Evolutionary conservation across 1,140 invertebrate genomes (phyloP).

Genomic region (Drosophila gunungcola): DNA sequence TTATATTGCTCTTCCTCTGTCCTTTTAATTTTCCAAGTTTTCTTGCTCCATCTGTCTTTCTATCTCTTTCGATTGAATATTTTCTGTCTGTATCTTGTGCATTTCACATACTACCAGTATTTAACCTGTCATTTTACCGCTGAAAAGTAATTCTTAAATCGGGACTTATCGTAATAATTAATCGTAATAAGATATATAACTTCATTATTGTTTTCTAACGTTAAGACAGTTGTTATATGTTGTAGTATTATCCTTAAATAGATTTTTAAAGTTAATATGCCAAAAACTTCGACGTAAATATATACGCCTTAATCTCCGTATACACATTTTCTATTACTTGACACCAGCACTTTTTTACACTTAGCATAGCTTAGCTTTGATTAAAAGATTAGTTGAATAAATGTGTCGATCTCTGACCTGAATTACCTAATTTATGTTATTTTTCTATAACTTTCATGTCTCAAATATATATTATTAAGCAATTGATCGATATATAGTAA

Average conservation of each 20-base stretch:
- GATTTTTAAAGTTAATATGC: not conserved
- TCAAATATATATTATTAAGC: not conserved
- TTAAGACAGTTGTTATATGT: not conserved
- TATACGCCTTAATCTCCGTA: not conserved
- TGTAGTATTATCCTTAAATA: not conserved
- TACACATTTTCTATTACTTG: not conserved
- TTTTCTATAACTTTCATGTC: not conserved
- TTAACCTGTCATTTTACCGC: not conserved
- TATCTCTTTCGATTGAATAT: not conserved
- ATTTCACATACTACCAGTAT: not conserved
- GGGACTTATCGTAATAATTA: not conserved
- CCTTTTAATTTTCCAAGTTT: not conserved
- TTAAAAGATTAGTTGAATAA: no score
- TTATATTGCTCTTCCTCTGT: not conserved
- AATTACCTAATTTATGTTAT: no score
- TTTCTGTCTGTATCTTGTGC: not conserved
- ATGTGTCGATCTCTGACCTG: no score
- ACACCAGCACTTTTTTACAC: not conserved
- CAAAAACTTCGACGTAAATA: not conserved
- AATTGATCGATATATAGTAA: not conserved
- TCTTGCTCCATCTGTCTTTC: constrained; percentile 1
- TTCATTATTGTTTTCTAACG: no score
- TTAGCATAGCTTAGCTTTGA: not conserved
- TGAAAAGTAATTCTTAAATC: not conserved
- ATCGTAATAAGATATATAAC: no score